phyloP scores from a whole-genome alignment of 2,113 vertebrate genomes.

The Gasterosteus nipponicus region DNA sequence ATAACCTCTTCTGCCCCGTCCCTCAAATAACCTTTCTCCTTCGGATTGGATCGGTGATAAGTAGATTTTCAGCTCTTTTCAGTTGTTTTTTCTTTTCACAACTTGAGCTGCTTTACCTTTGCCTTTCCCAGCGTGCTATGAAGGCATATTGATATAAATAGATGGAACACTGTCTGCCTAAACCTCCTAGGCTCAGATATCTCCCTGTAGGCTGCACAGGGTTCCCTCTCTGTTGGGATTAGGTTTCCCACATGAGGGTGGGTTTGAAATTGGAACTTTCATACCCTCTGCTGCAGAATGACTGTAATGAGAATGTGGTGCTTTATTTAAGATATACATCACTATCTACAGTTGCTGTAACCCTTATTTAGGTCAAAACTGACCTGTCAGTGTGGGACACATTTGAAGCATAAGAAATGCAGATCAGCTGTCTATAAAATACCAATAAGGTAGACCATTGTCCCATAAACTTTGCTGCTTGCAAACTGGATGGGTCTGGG shows the following conservation, averaged over 20 bases:
- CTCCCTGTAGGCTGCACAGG: slow-evolving; percentile 56
- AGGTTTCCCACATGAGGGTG: slow-evolving; percentile 44
- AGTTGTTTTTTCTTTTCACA: slow-evolving; percentile 30
- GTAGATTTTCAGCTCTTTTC: slow-evolving; percentile 13
- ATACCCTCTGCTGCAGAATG: neutral
- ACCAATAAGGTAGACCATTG: slow-evolving; percentile 58
- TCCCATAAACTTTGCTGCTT: slow-evolving; percentile 43
- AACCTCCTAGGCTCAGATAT: slow-evolving; percentile 52
- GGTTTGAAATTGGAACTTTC: slow-evolving; percentile 8
- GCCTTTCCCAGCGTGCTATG: slow-evolving; percentile 24
- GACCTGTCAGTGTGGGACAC: neutral
- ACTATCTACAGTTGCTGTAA: neutral
- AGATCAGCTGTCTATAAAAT: slow-evolving; percentile 74
- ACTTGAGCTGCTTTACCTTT: slow-evolving; percentile 37
- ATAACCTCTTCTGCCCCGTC: slow-evolving; percentile 20
- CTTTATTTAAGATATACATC: slow-evolving; percentile 20
- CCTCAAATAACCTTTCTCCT: slow-evolving; percentile 34
- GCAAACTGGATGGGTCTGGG: slow-evolving; percentile 50
- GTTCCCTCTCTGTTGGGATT: slow-evolving; percentile 59
- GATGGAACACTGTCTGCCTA: slow-evolving; percentile 36
- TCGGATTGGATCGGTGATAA: neutral
- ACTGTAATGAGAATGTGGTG: neutral
- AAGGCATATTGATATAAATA: slow-evolving; percentile 64
- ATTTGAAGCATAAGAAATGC: slow-evolving; percentile 62
- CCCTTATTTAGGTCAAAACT: slow-evolving; percentile 5